Evolutionary conservation across 2,797 vertebrate genomes (phyloP), one percentile per base, ranked within the genome.

Genomic region (Periophthalmus magnuspinnatus): DNA sequence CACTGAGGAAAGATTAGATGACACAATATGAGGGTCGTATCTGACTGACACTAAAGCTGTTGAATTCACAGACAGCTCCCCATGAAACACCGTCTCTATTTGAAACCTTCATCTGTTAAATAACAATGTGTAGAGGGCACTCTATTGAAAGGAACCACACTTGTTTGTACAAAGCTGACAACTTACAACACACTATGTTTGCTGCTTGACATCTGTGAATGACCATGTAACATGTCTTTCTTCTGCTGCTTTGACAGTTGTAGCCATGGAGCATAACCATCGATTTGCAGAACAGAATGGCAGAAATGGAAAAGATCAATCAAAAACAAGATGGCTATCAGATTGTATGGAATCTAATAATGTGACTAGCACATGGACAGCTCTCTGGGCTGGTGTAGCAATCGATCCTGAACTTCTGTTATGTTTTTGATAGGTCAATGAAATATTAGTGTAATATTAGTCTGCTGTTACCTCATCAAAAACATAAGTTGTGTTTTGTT

Each of bases 321-420:
- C 92, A 93, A 90, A 88, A 86, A 81, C 81, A 87, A 89, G 90
- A 87, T 87, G 91, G 89, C 90, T 92, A 93, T 92, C 88, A 91
- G 85, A 92, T 87, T 90, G 88, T 91, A 87, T 87, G 86, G 80
- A 93, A 94, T 92, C 87, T 91, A 93, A 93, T 93, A 93, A 93
- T 92, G 82, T 78, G 83, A 87, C 83, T 89, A 82, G 72, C 79
- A 79, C 84, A 82, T 86, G 79, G 87, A 85, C 85, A 82, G 85
- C 86, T 86, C 86, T 88, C 85, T 87, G 84, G 84, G 74, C 82
- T 89, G 70, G 58, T 70, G 80, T 84, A 79, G 78, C 80, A 80
- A 93, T 93, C 84, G 89, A 93, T 92, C 85, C 78, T 68, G 85
- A 88, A 89, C 89, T 87, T 89, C 89, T 75, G 82, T n/a, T n/a